Evolutionary conservation across 53 echinoderm and acorn worm species (phyloP).

Genomic region (Holothuria scabra): DNA sequence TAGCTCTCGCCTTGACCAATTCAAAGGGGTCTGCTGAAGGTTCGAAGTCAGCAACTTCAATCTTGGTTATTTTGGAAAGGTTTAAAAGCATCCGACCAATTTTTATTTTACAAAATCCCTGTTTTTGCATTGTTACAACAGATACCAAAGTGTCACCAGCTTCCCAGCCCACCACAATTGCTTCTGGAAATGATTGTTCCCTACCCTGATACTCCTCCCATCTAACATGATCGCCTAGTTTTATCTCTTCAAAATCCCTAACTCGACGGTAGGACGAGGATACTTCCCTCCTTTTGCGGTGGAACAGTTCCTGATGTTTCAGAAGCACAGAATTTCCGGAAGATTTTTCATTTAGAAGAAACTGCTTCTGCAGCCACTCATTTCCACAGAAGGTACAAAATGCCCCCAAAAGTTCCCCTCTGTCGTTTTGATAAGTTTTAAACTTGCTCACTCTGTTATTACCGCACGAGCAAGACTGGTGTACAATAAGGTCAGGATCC

Average conservation of each 20-base stretch:
- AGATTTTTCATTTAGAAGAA: not conserved
- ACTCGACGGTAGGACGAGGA: not conserved
- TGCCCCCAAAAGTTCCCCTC: not conserved
- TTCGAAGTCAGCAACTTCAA: not conserved
- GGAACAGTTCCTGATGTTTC: not conserved
- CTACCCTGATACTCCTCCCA: not conserved
- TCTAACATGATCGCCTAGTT: not conserved
- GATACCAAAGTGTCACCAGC: not conserved
- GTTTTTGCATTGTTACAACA: constrained; percentile 27
- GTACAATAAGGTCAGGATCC: not conserved
- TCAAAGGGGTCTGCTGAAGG: not conserved
- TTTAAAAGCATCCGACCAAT: constrained; percentile 27
- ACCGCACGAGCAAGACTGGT: not conserved
- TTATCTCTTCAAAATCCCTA: not conserved
- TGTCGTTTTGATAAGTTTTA: not conserved
- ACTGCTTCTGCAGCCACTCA: constrained; percentile 20
- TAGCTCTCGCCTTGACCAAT: constrained; percentile 6
- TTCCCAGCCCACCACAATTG: not conserved
- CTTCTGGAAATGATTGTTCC: not conserved
- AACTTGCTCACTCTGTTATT: not conserved
- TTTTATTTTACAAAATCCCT: not conserved
- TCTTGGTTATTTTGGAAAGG: not conserved
- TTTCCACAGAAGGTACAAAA: constrained; percentile 16
- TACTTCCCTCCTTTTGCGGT: not conserved
- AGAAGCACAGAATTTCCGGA: not conserved